Evolutionary conservation across 2,888 invertebrate genomes (phyloP), one percentile per base, ranked within the genome.

Genomic region (Zaprionus obscuricornis): DNA sequence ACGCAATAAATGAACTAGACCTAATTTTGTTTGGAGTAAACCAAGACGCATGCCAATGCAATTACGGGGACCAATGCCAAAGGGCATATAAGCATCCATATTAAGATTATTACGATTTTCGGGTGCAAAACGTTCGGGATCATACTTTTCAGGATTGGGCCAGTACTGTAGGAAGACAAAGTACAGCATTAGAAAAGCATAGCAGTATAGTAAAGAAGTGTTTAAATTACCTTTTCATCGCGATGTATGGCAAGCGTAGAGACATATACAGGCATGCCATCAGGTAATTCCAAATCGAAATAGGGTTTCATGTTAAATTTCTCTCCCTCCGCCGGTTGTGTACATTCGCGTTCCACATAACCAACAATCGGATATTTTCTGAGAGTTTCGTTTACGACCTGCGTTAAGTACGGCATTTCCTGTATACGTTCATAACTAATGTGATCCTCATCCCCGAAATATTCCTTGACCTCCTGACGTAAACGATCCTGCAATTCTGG

Each of bases 361-460:
- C 33, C 55, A 4, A 87, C 52, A 17, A 79, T 65, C 17, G 87
- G 86, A 68, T 87, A 88, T 5, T 85, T 42, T 7, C 87, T 58
- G 7, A 87, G 40, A 0, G 67, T 70, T 56, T 88, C 88, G 56
- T 67, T 56, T 2, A 77, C 56, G 0, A 89, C 90, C 86, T 84
- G 87, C 47, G 90, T 86, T 40, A 91, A 58, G 66, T 90, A 90
- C 7, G 74, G 66, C 90, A 91, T 87, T 43, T 89, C 85, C 24
- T 81, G 70, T 4, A 91, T 49, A 1, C 75, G 64, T 54, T 91
- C 89, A 51, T 90, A 90, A 2, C 86, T 88, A 1, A 90, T 69
- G 1, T 88, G 88, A 4, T 71, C 42, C 3, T 69, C 52, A 5
- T 17, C 52, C 0, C 46, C 56, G 6, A 71, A 47, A 1, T 8